Evolutionary conservation across 2,113 vertebrate genomes (phyloP).

Genomic region (Calidris pugnax): DNA sequence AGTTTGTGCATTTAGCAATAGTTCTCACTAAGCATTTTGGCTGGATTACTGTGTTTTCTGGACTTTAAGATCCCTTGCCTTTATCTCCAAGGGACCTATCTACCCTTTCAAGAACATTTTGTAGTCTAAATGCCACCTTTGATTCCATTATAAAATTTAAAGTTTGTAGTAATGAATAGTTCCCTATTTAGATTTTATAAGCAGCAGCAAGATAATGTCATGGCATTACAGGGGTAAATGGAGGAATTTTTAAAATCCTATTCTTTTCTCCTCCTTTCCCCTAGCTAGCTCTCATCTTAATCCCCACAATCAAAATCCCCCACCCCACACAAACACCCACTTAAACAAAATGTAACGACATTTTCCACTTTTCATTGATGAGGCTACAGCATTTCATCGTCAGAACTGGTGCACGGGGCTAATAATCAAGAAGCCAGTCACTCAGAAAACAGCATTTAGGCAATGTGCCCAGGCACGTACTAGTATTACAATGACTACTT

Average conservation of each 20-base stretch:
- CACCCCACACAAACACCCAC: conserved; percentile 24
- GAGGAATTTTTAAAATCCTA: background rate
- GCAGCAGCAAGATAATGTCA: conserved; percentile 33
- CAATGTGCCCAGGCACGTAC: conserved; percentile 40
- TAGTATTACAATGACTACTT: conserved; percentile 63
- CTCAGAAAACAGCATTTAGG: conserved; percentile 35
- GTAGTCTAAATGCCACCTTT: background rate
- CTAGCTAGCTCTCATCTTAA: background rate
- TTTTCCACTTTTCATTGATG: conserved; percentile 23
- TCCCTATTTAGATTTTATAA: conserved; percentile 36
- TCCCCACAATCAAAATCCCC: conserved; percentile 18
- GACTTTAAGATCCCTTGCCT: background rate
- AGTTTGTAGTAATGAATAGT: background rate
- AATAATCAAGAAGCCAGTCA: conserved; percentile 38
- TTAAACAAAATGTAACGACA: conserved; percentile 49
- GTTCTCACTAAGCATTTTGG: background rate
- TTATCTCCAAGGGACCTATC: background rate
- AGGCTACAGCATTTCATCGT: conserved; percentile 47
- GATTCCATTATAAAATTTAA: background rate
- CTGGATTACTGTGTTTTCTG: background rate
- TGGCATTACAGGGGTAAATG: conserved; percentile 18
- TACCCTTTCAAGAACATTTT: background rate
- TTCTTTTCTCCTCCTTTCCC: conserved; percentile 21
- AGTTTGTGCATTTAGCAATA: background rate
- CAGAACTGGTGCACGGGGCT: conserved; percentile 31